Base-by-base conservation (phyloP, 2,113 vertebrate species). In the Ictidomys tridecemlineatus region DNA sequence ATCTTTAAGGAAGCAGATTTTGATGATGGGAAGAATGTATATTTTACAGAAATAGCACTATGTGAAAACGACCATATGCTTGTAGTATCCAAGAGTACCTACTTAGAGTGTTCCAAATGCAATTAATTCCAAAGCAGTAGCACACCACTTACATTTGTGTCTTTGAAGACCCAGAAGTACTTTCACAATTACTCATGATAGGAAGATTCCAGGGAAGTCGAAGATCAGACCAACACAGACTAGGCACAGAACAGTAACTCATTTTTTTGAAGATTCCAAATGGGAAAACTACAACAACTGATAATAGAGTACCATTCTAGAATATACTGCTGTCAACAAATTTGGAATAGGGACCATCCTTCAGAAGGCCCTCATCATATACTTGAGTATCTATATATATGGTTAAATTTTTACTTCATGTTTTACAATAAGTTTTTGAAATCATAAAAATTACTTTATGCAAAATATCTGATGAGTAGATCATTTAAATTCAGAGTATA, bases 31-130 rank as follows among this genome's bases (percentile, higher is more conserved):
- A 90, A 85, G 48, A 95, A 90, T 53, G 30, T 88, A 82, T 72
- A 80, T 79, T 83, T 95, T 88, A 73, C 28, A 92, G 82, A 92
- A 95, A 96, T 67, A 87, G 13, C 85, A 69, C n/a, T 39, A 5
- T 92, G 77, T 85, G 87, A 96, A 95, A 96, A 91, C 93, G 90
- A 28, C 63, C 86, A 45, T 94, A 80, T 94, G 91, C 72, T 94
- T 88, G 58, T 96, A 94, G 91, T 85, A 95, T 70, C 85, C 91
- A 69, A 80, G 91, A 97, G 42, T 58, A 80, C 67, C 73, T 95
- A 74, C 51, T 93, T 70, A 69, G 83, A 91, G 84, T 89, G 69
- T 91, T 95, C 76, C 58, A 63, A 94, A 30, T 63, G 85, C 45
- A 93, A 39, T 97, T 97, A 96, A 86, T 84, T 96, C 63, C 18